Base-by-base conservation (phyloP, 2,888 invertebrate species). In the Drosophila lacicola region DNA sequence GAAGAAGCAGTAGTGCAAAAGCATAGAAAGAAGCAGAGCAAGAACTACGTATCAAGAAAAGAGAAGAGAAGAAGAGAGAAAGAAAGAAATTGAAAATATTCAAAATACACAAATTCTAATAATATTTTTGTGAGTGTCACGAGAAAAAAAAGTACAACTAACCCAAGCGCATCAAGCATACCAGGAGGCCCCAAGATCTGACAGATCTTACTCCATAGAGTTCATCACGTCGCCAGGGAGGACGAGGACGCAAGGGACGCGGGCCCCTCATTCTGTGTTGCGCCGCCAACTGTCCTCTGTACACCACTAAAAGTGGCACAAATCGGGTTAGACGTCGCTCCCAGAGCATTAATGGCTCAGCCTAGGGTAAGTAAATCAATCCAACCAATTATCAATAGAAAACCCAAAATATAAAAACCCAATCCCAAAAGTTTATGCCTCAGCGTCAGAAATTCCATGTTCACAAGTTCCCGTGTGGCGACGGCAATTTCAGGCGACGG, bases 321-420 rank as follows among this genome's bases (percentile, higher is more conserved):
- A 91, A 90, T 92, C 91, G 93, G 92, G 91, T 90, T 93, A 91
- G 92, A 92, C 89, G 86, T 91, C 91, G 92, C 92, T 92, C 93
- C 92, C 90, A 92, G 93, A 93, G 93, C 93, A 93, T 93, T 93
- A 89, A 93, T 93, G 93, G 93, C 93, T 93, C 93, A 93, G 91
- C 93, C 93, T 89, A 93, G 93, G 93, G 93, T 93, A 89, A 92
- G 93, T 92, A 75, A 34, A n/a, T 9, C 14, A 42, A 37, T 13
- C 33, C 4, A 33, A 10, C 39, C 10, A 19, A 42, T 41, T 19
- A 37, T 34, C 21, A 39, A 57, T 44, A 29, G 29, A 29, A 2
- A 21, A 39, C 6, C n/a, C 13, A 41, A 8, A 2, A 10, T 11
- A 17, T 13, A 54, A 29, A 29, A 29, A 34, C 46, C 9, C 8